Conservation (phyloP, 2,113 vertebrate species). For the Machaerirhynchus nigripectus region DNA sequence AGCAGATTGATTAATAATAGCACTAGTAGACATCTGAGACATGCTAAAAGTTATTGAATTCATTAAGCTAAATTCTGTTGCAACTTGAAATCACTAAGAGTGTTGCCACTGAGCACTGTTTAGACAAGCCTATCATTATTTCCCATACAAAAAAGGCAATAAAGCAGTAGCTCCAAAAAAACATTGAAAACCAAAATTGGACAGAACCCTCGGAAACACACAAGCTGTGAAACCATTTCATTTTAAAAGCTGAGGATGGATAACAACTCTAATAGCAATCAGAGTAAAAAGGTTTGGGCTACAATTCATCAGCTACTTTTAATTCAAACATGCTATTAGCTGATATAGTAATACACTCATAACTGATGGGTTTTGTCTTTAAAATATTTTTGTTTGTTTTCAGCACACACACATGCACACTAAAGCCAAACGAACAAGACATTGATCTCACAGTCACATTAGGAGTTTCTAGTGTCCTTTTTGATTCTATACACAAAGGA, state of each 20-base stretch:
- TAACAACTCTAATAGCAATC: background rate
- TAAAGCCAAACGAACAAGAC: background rate
- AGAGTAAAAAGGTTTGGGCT: background rate
- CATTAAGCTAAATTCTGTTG: slow-evolving; percentile 32
- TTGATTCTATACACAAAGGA: background rate
- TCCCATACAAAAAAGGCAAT: background rate
- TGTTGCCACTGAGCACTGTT: background rate
- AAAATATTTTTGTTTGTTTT: background rate
- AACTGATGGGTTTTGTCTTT: background rate
- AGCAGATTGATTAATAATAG: slow-evolving; percentile 39
- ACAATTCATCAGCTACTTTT: background rate
- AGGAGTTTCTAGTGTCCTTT: background rate
- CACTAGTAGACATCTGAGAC: background rate
- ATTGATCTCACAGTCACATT: background rate
- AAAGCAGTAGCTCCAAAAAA: background rate
- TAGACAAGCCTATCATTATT: background rate
- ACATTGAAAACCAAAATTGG: background rate
- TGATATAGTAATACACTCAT: background rate
- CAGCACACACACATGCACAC: background rate
- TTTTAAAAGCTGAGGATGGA: background rate
- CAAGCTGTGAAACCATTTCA: background rate
- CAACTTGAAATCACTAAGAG: slow-evolving; percentile 3
- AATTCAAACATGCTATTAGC: background rate
- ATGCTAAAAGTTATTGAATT: slow-evolving; percentile 40
- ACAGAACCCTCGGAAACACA: background rate